phyloP scores from a whole-genome alignment of 1,140 invertebrate genomes.

The Gerris buenoi region DNA sequence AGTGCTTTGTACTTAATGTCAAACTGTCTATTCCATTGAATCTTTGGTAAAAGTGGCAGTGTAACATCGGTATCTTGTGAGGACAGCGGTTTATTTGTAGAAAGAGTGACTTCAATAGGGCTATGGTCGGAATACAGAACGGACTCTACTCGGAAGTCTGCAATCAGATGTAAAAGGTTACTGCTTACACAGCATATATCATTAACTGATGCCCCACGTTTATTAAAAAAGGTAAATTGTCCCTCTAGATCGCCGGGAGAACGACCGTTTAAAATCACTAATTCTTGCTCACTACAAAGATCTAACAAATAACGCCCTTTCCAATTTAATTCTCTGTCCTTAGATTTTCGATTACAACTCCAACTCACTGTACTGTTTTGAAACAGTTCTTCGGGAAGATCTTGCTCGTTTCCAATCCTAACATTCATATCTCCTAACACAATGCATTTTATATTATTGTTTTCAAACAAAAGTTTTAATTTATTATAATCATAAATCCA shows the following conservation, averaged over 20 bases:
- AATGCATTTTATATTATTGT: neutral
- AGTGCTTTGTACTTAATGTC: neutral
- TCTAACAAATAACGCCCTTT: neutral
- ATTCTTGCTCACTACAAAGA: neutral
- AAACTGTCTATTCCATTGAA: neutral
- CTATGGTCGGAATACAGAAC: neutral
- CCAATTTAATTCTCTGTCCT: neutral
- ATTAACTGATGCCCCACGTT: neutral
- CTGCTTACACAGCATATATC: neutral
- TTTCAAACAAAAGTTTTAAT: neutral
- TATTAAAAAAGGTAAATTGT: neutral
- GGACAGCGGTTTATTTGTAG: neutral
- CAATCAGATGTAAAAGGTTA: neutral
- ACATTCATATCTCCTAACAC: neutral
- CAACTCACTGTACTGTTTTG: neutral
- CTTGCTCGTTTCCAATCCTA: neutral
- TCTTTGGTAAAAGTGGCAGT: neutral
- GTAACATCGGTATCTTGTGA: neutral
- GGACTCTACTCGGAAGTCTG: neutral
- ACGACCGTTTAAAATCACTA: neutral
- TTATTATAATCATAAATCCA: neutral
- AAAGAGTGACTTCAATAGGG: neutral
- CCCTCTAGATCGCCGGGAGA: neutral
- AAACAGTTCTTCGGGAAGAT: neutral
- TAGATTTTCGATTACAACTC: neutral